Percentiles rank a stretch among this genome's conserved stretches.
These are phyloP conservation scores for Leptobrachium leishanense DNA, from an alignment of 2,113 vertebrate species.

Conservation along the genomic window DNA sequence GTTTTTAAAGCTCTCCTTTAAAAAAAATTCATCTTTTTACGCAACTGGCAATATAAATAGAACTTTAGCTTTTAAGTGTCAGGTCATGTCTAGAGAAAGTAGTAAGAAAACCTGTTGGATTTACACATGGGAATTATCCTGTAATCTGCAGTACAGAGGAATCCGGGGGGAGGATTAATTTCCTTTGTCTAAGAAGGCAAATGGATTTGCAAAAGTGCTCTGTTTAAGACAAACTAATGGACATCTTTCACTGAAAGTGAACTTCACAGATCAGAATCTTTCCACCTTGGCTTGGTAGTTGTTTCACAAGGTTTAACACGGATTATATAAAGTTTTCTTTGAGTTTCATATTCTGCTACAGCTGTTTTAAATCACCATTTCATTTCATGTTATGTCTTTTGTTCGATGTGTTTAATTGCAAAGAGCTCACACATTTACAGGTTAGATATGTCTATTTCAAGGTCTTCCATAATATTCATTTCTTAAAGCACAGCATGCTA, in stretches of 20 bases:
- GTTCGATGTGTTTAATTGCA: constrained; percentile 23
- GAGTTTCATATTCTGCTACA: constrained; percentile 25
- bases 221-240: constrained; percentile 24
- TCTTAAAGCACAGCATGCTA: constrained; percentile 23
- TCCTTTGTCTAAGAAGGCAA: constrained; percentile 8
- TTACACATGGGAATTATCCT: constrained; percentile 24
- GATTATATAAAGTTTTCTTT: constrained; percentile 44
- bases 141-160: constrained; percentile 18
- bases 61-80: constrained; percentile 38
- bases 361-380: constrained; percentile 34
- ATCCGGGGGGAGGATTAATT: constrained; percentile 6
- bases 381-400: constrained; percentile 38
- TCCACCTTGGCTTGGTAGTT: constrained; percentile 36
- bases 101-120: constrained; percentile 43
- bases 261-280: constrained; percentile 14
- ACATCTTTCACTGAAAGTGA: constrained; percentile 33
- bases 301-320: constrained; percentile 41
- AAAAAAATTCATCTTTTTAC: constrained; percentile 52
- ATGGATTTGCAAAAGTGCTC: constrained; percentile 19
- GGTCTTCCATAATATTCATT: constrained; percentile 43
- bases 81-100: constrained; percentile 51
- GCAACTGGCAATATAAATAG: constrained; percentile 51
- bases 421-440: constrained; percentile 1
- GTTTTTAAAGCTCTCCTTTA: constrained; percentile 42
- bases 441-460: constrained; percentile 19